phyloP scores from a whole-genome alignment of 2,797 vertebrate species.

The Poecile montanus region DNA sequence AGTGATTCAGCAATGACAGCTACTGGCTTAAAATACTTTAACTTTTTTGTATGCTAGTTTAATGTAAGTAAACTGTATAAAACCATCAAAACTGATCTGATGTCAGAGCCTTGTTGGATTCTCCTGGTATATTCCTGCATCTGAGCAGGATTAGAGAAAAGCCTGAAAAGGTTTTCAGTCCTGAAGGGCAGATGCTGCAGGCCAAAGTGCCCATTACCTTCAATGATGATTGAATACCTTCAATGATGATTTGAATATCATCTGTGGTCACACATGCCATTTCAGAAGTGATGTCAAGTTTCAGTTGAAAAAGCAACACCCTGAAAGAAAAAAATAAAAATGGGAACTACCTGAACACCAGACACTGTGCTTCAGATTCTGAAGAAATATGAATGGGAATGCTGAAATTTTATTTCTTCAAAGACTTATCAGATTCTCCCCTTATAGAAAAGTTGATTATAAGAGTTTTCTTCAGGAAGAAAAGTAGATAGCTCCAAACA shows the following conservation, averaged over 20 bases:
- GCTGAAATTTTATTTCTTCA: neutral
- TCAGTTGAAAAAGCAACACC: neutral
- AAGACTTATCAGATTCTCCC: neutral
- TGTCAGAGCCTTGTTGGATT: neutral
- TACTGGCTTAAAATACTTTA: neutral
- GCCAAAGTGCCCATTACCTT: neutral
- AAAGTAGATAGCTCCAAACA: neutral
- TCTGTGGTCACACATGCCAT: neutral
- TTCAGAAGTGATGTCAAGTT: neutral
- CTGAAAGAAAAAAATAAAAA: neutral
- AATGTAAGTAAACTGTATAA: neutral
- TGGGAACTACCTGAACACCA: neutral
- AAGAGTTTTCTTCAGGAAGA: neutral
- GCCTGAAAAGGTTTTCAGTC: neutral
- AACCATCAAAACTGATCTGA: neutral
- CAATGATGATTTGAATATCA: neutral
- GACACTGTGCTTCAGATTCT: neutral
- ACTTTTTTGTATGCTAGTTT: neutral
- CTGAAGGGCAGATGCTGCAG: neutral
- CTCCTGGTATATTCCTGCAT: neutral
- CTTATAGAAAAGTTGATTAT: neutral
- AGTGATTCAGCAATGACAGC: neutral
- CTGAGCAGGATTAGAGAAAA: neutral
- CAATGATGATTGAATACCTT: neutral
- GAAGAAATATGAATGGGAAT: neutral